Percentiles rank a stretch among this genome's conserved stretches.
phyloP scores from a whole-genome alignment of 1,140 invertebrate genomes.

The Drosophila arawakana region DNA sequence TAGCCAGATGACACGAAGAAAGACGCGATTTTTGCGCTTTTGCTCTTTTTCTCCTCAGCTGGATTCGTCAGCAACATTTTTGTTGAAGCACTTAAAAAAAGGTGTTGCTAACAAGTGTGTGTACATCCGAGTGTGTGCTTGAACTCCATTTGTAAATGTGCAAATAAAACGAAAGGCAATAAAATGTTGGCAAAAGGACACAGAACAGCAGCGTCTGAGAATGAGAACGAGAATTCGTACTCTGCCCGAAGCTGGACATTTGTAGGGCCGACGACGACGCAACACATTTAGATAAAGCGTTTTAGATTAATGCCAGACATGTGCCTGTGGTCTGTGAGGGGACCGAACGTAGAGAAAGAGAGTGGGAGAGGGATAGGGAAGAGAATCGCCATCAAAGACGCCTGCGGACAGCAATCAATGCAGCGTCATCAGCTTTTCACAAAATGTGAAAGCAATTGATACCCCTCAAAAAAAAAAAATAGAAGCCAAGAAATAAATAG shows the following conservation, averaged over 20 bases:
- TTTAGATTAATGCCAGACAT: conserved; percentile 75
- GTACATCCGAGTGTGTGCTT: conserved; percentile 29
- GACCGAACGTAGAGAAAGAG: no score
- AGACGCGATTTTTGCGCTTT: conserved; percentile 52
- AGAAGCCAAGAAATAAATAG: not conserved
- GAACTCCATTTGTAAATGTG: conserved; percentile 76
- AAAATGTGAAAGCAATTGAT: conserved; percentile 41
- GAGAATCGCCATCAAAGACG: conserved; percentile 11
- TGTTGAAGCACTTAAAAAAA: conserved; percentile 49
- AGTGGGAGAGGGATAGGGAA: not conserved
- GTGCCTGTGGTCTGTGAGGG: conserved; percentile 45
- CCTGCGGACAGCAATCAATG: conserved; percentile 73
- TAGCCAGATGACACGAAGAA: conserved; percentile 62
- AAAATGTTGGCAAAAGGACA: conserved; percentile 56
- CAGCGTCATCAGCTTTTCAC: conserved; percentile 68
- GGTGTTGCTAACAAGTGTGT: conserved; percentile 51
- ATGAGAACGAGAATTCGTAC: not conserved
- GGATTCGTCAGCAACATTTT: conserved; percentile 54
- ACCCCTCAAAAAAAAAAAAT: no score
- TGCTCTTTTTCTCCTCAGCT: no score
- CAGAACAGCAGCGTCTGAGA: no score
- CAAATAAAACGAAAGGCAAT: conserved; percentile 78
- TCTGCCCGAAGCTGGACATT: conserved; percentile 35
- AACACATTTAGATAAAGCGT: conserved; percentile 80
- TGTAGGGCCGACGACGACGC: conserved; percentile 32